phyloP scores from a whole-genome alignment of 2,113 vertebrate species.

The Neofelis nebulosa region DNA sequence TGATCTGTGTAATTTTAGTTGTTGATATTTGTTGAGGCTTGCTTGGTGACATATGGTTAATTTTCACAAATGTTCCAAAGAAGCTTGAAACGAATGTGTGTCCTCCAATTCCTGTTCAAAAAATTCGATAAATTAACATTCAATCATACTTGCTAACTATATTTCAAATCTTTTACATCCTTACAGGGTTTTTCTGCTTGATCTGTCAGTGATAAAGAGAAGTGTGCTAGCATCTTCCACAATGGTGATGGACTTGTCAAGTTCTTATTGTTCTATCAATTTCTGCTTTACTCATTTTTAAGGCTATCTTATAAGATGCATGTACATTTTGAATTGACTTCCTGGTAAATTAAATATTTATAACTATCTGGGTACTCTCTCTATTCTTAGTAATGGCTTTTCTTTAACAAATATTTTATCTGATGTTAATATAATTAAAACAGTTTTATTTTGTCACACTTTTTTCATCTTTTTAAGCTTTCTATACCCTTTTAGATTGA shows the following conservation, averaged over 20 bases:
- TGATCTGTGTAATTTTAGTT: background rate
- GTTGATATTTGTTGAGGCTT: background rate
- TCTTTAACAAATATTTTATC: background rate
- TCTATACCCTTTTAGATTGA: background rate
- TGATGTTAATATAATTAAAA: background rate
- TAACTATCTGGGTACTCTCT: background rate
- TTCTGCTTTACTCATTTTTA: background rate
- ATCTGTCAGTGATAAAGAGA: background rate
- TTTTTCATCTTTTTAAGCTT: background rate
- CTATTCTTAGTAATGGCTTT: background rate
- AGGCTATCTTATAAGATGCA: background rate
- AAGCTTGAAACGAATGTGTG: background rate
- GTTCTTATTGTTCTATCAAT: background rate
- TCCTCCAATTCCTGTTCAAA: background rate
- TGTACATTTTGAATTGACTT: background rate
- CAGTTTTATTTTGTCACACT: background rate
- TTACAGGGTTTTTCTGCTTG: background rate
- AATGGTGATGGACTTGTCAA: background rate
- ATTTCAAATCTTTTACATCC: background rate
- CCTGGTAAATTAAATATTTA: background rate
- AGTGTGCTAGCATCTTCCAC: background rate
- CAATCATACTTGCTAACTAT: background rate
- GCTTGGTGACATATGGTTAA: background rate
- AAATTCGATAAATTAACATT: background rate
- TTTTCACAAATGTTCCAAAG: background rate